Conservation (phyloP, 92 coral and sea anemone species). For the Siderastrea radians region DNA sequence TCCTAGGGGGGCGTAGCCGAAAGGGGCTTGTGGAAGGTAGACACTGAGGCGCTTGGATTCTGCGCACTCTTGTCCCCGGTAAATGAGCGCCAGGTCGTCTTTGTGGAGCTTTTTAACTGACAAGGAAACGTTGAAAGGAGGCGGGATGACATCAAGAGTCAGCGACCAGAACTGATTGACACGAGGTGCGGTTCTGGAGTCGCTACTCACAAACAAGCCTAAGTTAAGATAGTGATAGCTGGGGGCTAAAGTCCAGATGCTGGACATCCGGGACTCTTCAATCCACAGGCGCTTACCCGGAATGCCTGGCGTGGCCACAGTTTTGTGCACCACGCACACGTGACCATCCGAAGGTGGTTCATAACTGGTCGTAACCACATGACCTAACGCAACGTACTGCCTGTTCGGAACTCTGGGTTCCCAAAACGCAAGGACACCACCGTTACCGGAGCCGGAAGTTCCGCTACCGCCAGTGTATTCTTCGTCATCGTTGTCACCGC, state of each 20-base stretch:
- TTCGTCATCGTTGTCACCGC: slow-evolving; percentile 52
- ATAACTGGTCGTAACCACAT: slow-evolving; percentile 73
- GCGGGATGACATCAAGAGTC: slow-evolving; percentile 67
- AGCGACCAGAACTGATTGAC: slow-evolving; percentile 65
- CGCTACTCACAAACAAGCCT: slow-evolving; percentile 69
- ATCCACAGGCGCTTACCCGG: slow-evolving; percentile 82
- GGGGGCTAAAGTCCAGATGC: slow-evolving; percentile 77
- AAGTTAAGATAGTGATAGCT: slow-evolving; percentile 67
- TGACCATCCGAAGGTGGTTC: slow-evolving; percentile 56
- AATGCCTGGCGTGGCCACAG: slow-evolving; percentile 64
- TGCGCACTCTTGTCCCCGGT: slow-evolving; percentile 59
- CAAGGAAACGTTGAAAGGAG: slow-evolving; percentile 66
- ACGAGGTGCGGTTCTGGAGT: slow-evolving; percentile 47
- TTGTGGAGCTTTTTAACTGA: slow-evolving; percentile 51
- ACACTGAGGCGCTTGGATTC: slow-evolving; percentile 77
- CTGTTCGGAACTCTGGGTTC: slow-evolving; percentile 70
- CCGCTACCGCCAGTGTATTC: slow-evolving; percentile 49
- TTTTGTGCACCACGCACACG: slow-evolving; percentile 77
- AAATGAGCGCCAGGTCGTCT: slow-evolving; percentile 74
- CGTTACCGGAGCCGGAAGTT: slow-evolving; percentile 53
- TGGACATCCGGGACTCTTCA: slow-evolving; percentile 64
- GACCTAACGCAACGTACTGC: slow-evolving; percentile 72
- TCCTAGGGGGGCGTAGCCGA: slow-evolving; percentile 77
- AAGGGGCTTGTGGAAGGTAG: slow-evolving; percentile 86
- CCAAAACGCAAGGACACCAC: slow-evolving; percentile 74